These are phyloP conservation scores for Drosophila chauvacae DNA, from an alignment of 1,140 invertebrate species.

Conservation along the genomic window DNA sequence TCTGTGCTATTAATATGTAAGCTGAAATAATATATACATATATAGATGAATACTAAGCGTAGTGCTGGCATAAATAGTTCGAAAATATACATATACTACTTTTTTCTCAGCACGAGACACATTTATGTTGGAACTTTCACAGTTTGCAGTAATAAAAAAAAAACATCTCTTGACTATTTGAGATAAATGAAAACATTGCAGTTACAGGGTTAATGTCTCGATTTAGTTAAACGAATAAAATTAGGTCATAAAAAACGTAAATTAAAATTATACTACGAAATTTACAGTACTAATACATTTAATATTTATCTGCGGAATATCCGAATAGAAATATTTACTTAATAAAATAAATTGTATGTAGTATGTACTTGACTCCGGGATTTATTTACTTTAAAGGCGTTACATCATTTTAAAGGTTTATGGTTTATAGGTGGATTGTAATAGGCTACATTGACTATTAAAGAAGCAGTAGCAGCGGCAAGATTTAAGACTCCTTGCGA, in stretches of 20 bases:
- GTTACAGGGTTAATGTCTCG: slow-evolving; percentile 7
- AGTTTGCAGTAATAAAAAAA: background rate
- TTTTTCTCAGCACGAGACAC: background rate
- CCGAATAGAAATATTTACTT: slow-evolving; percentile 68
- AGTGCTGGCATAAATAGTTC: slow-evolving; percentile 29
- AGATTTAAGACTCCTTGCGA: too few relatives aligned
- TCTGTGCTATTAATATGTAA: slow-evolving; percentile 83
- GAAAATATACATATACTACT: slow-evolving; percentile 15
- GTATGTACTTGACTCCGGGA: slow-evolving; percentile 32
- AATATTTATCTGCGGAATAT: slow-evolving; percentile 45
- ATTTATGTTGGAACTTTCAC: background rate
- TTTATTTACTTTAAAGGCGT: too few relatives aligned
- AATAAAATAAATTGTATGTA: slow-evolving; percentile 79
- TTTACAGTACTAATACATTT: slow-evolving; percentile 39
- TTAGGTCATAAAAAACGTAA: slow-evolving; percentile 18
- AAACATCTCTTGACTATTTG: background rate
- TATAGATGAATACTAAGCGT: slow-evolving; percentile 15
- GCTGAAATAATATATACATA: slow-evolving; percentile 49
- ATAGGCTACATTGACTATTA: too few relatives aligned
- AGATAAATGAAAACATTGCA: slow-evolving; percentile 5
- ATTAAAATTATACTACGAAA: slow-evolving; percentile 29
- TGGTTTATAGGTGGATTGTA: too few relatives aligned
- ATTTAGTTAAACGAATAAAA: slow-evolving; percentile 36
- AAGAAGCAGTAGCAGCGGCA: too few relatives aligned
- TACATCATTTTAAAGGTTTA: too few relatives aligned